A percentile compares a stretch with the other conserved stretches of the same genome.
Conservation (phyloP, 2,888 invertebrate species). For the Alloscopus bannaensis region DNA sequence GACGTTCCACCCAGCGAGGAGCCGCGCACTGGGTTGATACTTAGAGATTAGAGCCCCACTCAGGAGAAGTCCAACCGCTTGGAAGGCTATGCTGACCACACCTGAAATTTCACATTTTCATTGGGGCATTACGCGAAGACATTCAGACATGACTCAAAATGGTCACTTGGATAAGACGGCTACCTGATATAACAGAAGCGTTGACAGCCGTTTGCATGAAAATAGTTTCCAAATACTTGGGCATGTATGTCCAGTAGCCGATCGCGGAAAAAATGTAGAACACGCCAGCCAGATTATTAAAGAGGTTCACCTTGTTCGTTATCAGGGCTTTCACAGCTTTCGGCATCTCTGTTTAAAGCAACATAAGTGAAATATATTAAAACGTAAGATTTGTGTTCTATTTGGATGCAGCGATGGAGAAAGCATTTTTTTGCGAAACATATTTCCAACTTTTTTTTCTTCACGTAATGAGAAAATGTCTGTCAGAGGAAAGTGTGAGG, state of each 20-base stretch:
- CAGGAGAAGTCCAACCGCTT: constrained; percentile 79
- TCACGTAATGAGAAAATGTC: too few species aligned
- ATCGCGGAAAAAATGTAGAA: constrained; percentile 78
- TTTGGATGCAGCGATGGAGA: too few species aligned
- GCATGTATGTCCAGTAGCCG: constrained; percentile 82
- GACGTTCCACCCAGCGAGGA: constrained; percentile 81
- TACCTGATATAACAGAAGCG: constrained; percentile 83
- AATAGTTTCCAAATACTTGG: constrained; percentile 86
- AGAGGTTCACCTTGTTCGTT: constrained; percentile 81
- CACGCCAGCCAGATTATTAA: constrained; percentile 81
- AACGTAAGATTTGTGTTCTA: too few species aligned
- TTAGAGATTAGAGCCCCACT: constrained; percentile 81
- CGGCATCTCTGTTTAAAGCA: constrained; percentile 80
- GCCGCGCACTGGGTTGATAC: constrained; percentile 78
- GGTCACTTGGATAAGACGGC: background rate
- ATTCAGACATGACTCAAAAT: too few species aligned
- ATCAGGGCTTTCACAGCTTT: constrained; percentile 80
- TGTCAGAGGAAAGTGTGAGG: too few species aligned
- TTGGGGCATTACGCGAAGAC: too few species aligned
- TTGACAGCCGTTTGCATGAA: constrained; percentile 82
- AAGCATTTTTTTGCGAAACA: too few species aligned
- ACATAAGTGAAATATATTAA: too few species aligned
- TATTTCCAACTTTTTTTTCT: too few species aligned
- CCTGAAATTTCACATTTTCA: constrained; percentile 45
- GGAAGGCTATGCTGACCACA: constrained; percentile 78